Evolutionary conservation across 2,888 invertebrate genomes (phyloP).

Genomic region (Tortrix viridana): DNA sequence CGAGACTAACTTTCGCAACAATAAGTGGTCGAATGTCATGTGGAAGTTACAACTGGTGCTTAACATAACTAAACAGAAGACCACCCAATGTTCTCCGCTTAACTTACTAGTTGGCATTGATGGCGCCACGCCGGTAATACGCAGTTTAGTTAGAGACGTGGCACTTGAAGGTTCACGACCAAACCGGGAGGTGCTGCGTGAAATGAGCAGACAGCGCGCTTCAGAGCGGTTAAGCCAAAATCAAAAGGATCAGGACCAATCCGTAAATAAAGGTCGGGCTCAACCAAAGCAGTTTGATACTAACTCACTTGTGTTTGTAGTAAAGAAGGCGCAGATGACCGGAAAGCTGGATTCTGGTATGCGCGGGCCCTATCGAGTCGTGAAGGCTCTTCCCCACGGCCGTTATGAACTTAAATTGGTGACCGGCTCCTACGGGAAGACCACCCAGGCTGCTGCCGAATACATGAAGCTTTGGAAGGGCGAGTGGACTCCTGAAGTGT

Average conservation of each 20-base stretch:
- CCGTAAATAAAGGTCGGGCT: constrained; percentile 6
- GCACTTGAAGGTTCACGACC: constrained; percentile 17
- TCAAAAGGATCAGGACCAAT: constrained; percentile 1
- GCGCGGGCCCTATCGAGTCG: constrained; percentile 31
- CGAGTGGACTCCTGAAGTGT: constrained; percentile 20
- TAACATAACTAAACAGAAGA: constrained; percentile 40
- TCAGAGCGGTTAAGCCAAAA: background rate
- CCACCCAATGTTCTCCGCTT: constrained; percentile 39
- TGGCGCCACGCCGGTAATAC: constrained; percentile 37
- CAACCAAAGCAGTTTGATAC: constrained; percentile 1
- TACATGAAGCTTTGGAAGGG: constrained; percentile 12
- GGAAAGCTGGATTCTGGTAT: constrained; percentile 32
- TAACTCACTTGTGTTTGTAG: constrained; percentile 19
- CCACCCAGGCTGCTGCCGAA: constrained; percentile 17
- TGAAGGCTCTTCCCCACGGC: constrained; percentile 11
- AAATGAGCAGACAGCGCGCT: background rate
- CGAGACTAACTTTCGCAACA: constrained; percentile 11
- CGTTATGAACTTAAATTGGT: constrained; percentile 27
- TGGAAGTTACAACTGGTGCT: constrained; percentile 40
- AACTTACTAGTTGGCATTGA: constrained; percentile 41
- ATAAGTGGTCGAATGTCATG: constrained; percentile 14
- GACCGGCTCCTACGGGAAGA: constrained; percentile 20
- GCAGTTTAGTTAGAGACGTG: constrained; percentile 38
- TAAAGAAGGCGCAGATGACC: constrained; percentile 19
- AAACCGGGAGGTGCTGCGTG: constrained; percentile 13